Evolutionary conservation across 2,113 vertebrate species (phyloP), one percentile per base, ranked within the genome.

Genomic region (Neodontobutis hainanensis): DNA sequence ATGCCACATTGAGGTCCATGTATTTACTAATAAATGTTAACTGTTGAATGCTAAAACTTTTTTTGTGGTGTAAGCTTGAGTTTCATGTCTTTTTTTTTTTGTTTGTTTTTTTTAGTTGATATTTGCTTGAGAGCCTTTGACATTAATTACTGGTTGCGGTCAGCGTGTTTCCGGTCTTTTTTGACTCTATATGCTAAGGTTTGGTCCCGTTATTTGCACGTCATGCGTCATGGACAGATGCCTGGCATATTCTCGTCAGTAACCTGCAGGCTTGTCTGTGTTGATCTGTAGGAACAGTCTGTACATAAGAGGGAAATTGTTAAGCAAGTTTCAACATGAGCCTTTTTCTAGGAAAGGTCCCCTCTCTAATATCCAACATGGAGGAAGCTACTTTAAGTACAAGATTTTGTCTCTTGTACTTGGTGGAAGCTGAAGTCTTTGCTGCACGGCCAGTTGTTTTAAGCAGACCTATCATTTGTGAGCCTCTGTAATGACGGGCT

Each of bases 381-480:
- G 36, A 62, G 47, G 50, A 57, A 60, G 15, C 49, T 70, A 78
- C 50, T 61, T 72, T 43, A 43, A 45, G 67, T 73, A 34, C 63
- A 65, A 35, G 60, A 77, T 64, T 75, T 68, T 19, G 40, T 65
- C 69, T 35, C 8, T 45, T 44, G 58, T 65, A 61, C 55, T 65
- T 65, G 78, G 62, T 75, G 48, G 71, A 74, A 75, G 59, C 68
- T 57, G 49, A 68, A 83, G 68, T 78, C 19, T 64, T 72, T 68
- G 64, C 69, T 58, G 52, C 59, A 52, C 65, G 51, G 83, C 78
- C 77, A 81, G 80, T 82, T 82, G 74, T 78, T 91, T 85, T 82
- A 84, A 61, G 15, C 73, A 90, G 84, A 80, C 70, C 87, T 91
- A 88, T 91, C 87, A 89, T 90, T 92, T 90, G 83, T 78, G 73